Evolutionary conservation across 2,113 vertebrate species (phyloP), one percentile per base, ranked within the genome.

Genomic region (Cairina moschata): DNA sequence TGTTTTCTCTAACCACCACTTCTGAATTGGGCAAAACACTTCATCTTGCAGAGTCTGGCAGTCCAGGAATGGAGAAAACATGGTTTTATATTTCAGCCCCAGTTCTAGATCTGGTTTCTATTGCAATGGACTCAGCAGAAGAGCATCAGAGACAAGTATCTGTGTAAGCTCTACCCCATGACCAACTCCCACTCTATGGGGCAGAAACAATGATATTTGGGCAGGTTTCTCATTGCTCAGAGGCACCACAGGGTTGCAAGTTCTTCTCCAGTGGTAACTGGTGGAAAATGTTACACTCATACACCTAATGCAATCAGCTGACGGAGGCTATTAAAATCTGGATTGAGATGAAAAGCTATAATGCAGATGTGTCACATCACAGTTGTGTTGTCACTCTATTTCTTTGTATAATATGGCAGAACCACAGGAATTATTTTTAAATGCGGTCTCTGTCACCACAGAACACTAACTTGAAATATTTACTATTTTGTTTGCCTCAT

Each of bases 391-490:
- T 96, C 94, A 97, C 44, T 97, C 94, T 48, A 2, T 96, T 92
- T 94, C 93, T 95, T 94, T 90, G 69, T 76, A 38, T 63, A 93
- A 88, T 95, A 86, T 6, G 46, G 91, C 78, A 90, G 96, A 97
- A 96, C 97, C 95, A 97, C 94, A 93, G 84, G 95, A 97, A 97
- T 97, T 97, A 96, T 74, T 97, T 97, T 91, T 93, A 85, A 63
- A 80, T 93, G 91, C 86, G 85, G 95, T 90, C 92, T 97, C 91
- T 96, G 79, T 97, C 93, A 76, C 85, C 60, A 80, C 81, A 95
- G 93, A 97, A 92, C 3, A 2, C 81, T 93, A 84, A 90, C 91
- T 87, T 92, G 87, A 97, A 97, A 97, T 95, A 97, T 95, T 92
- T 96, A 95, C 84, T 92, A 21, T 93, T 97, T 97, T 97, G 95